Conservation (phyloP, 2,797 vertebrate genomes). For the Danio albolineatus region DNA sequence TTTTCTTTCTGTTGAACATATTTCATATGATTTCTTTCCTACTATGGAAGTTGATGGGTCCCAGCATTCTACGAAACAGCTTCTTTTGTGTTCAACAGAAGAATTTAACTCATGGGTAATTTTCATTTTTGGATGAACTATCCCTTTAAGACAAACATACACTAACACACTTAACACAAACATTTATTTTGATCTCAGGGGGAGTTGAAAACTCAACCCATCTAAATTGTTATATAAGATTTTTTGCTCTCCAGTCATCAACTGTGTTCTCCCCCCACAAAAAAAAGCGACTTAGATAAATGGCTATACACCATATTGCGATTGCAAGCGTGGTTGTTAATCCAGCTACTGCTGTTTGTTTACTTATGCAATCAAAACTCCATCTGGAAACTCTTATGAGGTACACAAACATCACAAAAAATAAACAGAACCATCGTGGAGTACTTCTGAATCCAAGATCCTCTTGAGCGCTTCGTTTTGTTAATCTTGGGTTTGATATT, state of each 20-base stretch:
- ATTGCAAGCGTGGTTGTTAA: background rate
- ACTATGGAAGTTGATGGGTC: too few relatives aligned
- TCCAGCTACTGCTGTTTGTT: conserved; percentile 29
- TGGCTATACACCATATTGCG: background rate
- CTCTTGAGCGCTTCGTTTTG: background rate
- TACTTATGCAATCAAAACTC: conserved; percentile 33
- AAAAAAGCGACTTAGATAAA: background rate
- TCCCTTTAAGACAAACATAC: too few relatives aligned
- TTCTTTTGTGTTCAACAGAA: too few relatives aligned
- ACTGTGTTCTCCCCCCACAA: background rate
- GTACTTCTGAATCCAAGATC: background rate
- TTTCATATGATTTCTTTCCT: too few relatives aligned
- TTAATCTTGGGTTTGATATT: background rate
- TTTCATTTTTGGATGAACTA: too few relatives aligned
- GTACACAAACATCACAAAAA: conserved; percentile 26
- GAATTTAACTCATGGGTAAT: too few relatives aligned
- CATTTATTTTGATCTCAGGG: too few relatives aligned
- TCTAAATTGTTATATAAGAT: background rate
- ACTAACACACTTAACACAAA: too few relatives aligned
- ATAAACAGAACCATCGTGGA: conserved; percentile 31
- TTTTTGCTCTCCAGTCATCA: background rate
- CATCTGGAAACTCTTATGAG: conserved; percentile 23
- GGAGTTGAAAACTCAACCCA: background rate
- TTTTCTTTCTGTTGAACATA: too few relatives aligned
- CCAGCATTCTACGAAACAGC: too few relatives aligned